Base-by-base conservation (phyloP, 1,140 invertebrate species). In the Drosophila fuyamai region DNA sequence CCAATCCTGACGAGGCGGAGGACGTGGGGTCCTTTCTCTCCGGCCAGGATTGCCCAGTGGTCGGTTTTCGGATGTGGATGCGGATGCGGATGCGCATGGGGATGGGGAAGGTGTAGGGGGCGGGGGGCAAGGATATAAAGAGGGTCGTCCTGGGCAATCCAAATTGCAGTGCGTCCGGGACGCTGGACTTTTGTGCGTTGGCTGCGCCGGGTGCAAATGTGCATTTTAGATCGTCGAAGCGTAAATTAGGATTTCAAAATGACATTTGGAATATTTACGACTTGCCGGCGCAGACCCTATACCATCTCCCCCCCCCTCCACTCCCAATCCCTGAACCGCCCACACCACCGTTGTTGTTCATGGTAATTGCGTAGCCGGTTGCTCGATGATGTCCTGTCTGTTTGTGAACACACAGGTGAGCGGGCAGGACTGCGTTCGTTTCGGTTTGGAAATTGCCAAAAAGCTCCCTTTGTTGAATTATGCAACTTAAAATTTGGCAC, bases 161-260 rank as follows among this genome's bases (percentile, higher is more conserved):
- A 85, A 81, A 85, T 81, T 85, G 79, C 82, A 88, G 76, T 88
- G 82, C 82, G 83, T 40, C 75, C 68, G 48, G 68, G 53, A 68
- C 61, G 68, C 67, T 56, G 76, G 72, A 53, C 56, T 61, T 73
- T 46, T 76, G 81, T 83, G 80, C 81, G 66, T 83, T 60, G 66
- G 56, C 72, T 63, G 65, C 65, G 60, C 66, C 75, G 65, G 77
- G 65, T 81, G 65, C 79, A 88, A 88, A 88, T 90, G 88, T 91
- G 83, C 90, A 91, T 91, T 91, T 91, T 83, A 81, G 83, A 84
- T 80, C 90, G 90, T 78, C 86, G 90, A 90, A 91, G 90, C 90
- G 90, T 91, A 91, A 91, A 91, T 91, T 91, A 91, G 90, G 90
- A 91, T 91, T 91, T 91, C 90, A 91, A 91, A 91, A 91, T 91